Base-by-base conservation (phyloP, 2,797 vertebrate species). In the Urosaurus nigricauda region DNA sequence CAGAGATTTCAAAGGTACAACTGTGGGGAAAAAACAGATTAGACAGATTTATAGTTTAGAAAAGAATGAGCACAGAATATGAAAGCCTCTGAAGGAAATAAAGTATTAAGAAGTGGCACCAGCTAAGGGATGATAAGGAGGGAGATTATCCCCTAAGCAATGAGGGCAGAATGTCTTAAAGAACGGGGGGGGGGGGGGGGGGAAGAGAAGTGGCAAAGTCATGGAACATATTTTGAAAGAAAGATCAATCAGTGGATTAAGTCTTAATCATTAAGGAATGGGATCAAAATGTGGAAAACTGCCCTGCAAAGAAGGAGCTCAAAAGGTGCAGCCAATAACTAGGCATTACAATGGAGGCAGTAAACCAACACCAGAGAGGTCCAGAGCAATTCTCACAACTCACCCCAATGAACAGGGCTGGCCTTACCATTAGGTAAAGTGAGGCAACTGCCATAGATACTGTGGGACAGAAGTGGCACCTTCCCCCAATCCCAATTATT, bases 41-140 rank as follows among this genome's bases (percentile, higher is more conserved):
- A 94, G 86, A 43, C 80, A 2, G 82, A 79, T 0, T 95, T 92
- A 90, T 1, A 88, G 77, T 2, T 94, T 93, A 91, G 89, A 71
- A 90, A 79, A 21, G 60, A 94, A 93, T 68, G 78, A 83, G 40
- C 40, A 93, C 70, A 92, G 58, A 40, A 65, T 91, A 91, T 87
- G 87, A 74, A 70, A 90, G 47, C 83, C 79, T 92, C 89, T 89
- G 71, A 89, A 94, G 93, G 63, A 79, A 79, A 13, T 80, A 47
- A 7, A 19, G 70, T 90, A 75, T 84, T 92, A 91, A 85, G 74
- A 40, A 0, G 2, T 84, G 56, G 35, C 78, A 75, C 74, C 53
- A 90, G 37, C 0, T 90, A n/a, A 90, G 91, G 87, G 17, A 90
- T 91, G 85, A 82, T 40, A 91, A 90, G 35, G 56, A 91, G 89